Evolutionary conservation across 2,888 invertebrate species (phyloP), one percentile per base, ranked within the genome.

Genomic region (Latrodectus elegans): DNA sequence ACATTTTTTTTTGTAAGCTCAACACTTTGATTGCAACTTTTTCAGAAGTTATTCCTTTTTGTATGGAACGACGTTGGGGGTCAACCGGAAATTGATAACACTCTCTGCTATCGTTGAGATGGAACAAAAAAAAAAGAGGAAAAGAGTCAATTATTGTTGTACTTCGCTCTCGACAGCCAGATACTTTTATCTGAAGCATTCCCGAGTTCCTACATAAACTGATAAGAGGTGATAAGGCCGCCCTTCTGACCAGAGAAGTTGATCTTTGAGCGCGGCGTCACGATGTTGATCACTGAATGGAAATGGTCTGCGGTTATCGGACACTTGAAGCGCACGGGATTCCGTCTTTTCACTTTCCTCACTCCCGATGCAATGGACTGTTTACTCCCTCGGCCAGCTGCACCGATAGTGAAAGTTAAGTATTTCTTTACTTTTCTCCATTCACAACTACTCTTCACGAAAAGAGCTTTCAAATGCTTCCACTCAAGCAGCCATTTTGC

Each of bases 171-270:
- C 70, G 71, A 26, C 52, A 60, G 17, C 38, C 14, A 72, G 81
- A 72, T 76, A 76, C 72, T 81, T 86, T 86, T 86, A 86, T 86
- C 86, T 80, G 49, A 86, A 81, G 81, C 71, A 86, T 86, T 81
- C 86, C 74, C 70, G 17, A 52, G 68, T n/a, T 55, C 79, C 53
- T 76, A 76, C 86, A 86, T 76, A 76, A 85, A 70, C 85, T 85
- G 85, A 85, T 84, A 84, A 77, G 68, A n/a, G 53, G 78, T 17
- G 84, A 84, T 86, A 86, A 86, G 77, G 76, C 55, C 86, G 81
- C 67, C 76, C 76, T 85, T 85, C 78, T 86, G 85, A 84, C 83
- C 83, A 84, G 65, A 52, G 64, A 55, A 71, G 80, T 84, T 78
- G 84, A 86, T 86, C 85, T 86, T 86, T 80, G 85, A 80, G 80